phyloP scores from a whole-genome alignment of 2,888 invertebrate genomes.

The Tenodera sinensis region DNA sequence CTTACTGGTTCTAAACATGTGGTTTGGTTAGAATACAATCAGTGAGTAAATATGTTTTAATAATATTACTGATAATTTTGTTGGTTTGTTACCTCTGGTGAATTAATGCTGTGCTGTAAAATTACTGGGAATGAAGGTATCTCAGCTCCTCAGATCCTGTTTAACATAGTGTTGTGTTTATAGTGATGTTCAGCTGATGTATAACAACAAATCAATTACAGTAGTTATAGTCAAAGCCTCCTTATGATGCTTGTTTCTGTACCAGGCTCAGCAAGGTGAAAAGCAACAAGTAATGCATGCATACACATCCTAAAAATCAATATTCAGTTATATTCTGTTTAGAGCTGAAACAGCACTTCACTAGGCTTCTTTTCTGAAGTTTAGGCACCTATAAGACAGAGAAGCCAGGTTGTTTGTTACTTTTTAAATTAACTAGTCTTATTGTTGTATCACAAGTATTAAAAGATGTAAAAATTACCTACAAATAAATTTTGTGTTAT shows the following conservation, averaged over 20 bases:
- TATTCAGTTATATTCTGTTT: neutral
- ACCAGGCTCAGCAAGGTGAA: constrained; percentile 12
- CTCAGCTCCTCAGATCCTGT: neutral
- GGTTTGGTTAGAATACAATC: neutral
- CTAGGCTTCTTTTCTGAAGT: neutral
- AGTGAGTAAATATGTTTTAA: neutral
- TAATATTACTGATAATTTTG: neutral
- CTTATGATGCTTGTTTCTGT: neutral
- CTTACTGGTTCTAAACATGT: neutral
- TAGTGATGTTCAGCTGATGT: neutral
- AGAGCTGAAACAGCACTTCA: neutral
- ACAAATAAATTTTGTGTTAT: no score
- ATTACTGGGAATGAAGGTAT: neutral
- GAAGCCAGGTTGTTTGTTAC: no score
- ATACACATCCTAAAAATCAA: neutral
- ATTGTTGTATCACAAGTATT: no score
- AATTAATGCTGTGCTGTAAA: neutral
- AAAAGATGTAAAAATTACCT: no score
- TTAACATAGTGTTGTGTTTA: neutral
- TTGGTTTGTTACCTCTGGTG: neutral
- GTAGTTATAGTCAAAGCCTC: neutral
- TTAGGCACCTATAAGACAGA: no score
- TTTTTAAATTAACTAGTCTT: no score
- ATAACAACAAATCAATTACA: constrained; percentile 1
- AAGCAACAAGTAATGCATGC: neutral